Percentiles rank a stretch among this genome's conserved stretches.
Conservation (phyloP, 2,888 invertebrate genomes). For the Spilarctia lutea region DNA sequence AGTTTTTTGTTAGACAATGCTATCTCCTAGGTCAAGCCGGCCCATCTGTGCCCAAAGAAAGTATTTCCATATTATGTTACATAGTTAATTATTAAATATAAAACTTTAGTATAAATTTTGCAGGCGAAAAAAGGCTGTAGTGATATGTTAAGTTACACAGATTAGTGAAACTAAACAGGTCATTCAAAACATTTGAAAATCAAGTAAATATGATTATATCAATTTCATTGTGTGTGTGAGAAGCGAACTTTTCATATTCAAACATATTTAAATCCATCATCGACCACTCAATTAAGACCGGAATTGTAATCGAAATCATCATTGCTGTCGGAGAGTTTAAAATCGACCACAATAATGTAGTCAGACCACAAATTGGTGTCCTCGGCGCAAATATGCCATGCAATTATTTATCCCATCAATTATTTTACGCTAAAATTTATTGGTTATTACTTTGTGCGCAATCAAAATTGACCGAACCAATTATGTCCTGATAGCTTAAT, state of each 20-base stretch:
- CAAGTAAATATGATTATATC: not conserved
- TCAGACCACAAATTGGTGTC: constrained; percentile 17
- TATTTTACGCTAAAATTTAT: constrained; percentile 16
- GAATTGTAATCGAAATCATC: constrained; percentile 7
- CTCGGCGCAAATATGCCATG: not conserved
- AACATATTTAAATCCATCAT: constrained; percentile 1
- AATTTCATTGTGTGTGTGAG: not conserved
- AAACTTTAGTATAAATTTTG: too few species aligned
- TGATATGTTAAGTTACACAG: not conserved
- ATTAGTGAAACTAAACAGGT: not conserved
- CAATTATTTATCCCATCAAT: constrained; percentile 20
- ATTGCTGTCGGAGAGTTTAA: constrained; percentile 7
- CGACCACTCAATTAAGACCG: constrained; percentile 27
- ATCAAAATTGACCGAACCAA: constrained; percentile 11
- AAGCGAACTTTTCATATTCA: not conserved
- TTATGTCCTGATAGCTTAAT: constrained; percentile 14
- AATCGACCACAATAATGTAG: constrained; percentile 10
- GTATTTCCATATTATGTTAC: too few species aligned
- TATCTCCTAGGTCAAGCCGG: too few species aligned
- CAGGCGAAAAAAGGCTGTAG: not conserved
- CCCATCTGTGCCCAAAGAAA: too few species aligned
- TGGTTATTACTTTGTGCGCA: constrained; percentile 1
- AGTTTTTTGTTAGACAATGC: too few species aligned
- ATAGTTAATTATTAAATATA: too few species aligned
- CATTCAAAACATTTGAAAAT: too few species aligned